A percentile compares a stretch with the other conserved stretches of the same genome.
These are phyloP conservation scores for Leptopilina boulardi DNA, from an alignment of 1,140 invertebrate genomes.

Conservation along the genomic window DNA sequence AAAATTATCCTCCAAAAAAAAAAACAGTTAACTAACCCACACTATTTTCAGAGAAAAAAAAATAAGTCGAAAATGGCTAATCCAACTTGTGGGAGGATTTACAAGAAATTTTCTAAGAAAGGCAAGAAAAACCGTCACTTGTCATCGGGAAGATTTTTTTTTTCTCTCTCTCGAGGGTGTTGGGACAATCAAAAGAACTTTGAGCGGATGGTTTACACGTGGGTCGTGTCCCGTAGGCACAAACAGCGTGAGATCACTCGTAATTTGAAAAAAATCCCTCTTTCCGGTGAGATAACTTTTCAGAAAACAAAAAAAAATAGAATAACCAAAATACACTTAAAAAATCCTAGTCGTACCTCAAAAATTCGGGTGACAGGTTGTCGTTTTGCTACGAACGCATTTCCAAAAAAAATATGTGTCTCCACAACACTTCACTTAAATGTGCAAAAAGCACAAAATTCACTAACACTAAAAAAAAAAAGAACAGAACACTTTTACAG, in stretches of 20 bases:
- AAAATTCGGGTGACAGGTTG: conserved; percentile 63
- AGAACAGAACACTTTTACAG: conserved; percentile 37
- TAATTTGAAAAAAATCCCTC: conserved; percentile 31
- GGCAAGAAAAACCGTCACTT: conserved; percentile 19
- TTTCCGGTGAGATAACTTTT: no score
- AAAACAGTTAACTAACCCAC: no score
- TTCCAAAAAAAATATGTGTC: conserved; percentile 37
- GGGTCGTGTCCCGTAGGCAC: not conserved
- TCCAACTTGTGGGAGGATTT: not conserved
- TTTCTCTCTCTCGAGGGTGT: not conserved
- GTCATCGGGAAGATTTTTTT: not conserved
- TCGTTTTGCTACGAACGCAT: conserved; percentile 61
- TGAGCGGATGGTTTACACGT: not conserved
- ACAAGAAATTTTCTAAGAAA: not conserved
- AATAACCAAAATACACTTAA: conserved; percentile 35
- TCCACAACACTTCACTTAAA: conserved; percentile 13
- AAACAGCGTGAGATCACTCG: not conserved
- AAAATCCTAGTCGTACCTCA: conserved; percentile 57
- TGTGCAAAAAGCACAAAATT: conserved; percentile 29
- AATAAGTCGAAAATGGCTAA: not conserved
- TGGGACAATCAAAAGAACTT: not conserved
- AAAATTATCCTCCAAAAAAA: no score
- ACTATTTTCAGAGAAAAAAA: no score
- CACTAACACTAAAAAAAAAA: no score
- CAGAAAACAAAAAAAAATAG: no score